Percentiles rank a stretch among this genome's conserved stretches.
These are phyloP conservation scores for Lamproptera curius DNA, from an alignment of 2,888 invertebrate genomes.

Conservation along the genomic window DNA sequence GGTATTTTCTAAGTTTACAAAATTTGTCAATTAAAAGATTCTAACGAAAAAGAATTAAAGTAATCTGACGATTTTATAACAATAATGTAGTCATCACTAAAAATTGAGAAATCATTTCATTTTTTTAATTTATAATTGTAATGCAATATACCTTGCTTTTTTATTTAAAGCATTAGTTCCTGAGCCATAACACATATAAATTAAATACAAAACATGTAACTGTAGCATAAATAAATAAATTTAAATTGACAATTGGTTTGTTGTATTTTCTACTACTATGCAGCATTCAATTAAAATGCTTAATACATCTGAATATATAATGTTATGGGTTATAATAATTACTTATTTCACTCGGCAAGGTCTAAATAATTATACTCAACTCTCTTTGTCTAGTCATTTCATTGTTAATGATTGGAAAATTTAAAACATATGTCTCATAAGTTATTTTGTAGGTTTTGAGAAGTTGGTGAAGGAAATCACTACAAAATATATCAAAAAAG, in stretches of 20 bases:
- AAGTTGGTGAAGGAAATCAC: constrained; percentile 2
- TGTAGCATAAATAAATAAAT: background rate
- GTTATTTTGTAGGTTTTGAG: background rate
- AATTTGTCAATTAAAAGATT: too few relatives aligned
- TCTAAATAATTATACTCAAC: constrained; percentile 22
- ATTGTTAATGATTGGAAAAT: constrained; percentile 10
- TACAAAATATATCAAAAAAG: too few relatives aligned
- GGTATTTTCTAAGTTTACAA: too few relatives aligned
- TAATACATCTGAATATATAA: background rate
- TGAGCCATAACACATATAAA: too few relatives aligned
- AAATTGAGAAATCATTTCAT: too few relatives aligned
- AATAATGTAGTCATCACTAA: too few relatives aligned
- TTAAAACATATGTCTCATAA: constrained; percentile 27
- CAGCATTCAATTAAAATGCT: background rate
- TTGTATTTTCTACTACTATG: background rate
- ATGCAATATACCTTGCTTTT: too few relatives aligned
- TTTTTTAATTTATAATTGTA: too few relatives aligned
- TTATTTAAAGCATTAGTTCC: too few relatives aligned
- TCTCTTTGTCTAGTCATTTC: constrained; percentile 29
- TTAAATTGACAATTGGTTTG: background rate
- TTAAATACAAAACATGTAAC: background rate
- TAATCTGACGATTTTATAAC: too few relatives aligned
- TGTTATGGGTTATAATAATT: too few relatives aligned
- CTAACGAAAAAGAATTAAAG: too few relatives aligned
- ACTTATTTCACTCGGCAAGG: background rate